A percentile compares a stretch with the other conserved stretches of the same genome.
Evolutionary conservation across 2,888 invertebrate species (phyloP).

Genomic region (Scaptomyza polygonia): DNA sequence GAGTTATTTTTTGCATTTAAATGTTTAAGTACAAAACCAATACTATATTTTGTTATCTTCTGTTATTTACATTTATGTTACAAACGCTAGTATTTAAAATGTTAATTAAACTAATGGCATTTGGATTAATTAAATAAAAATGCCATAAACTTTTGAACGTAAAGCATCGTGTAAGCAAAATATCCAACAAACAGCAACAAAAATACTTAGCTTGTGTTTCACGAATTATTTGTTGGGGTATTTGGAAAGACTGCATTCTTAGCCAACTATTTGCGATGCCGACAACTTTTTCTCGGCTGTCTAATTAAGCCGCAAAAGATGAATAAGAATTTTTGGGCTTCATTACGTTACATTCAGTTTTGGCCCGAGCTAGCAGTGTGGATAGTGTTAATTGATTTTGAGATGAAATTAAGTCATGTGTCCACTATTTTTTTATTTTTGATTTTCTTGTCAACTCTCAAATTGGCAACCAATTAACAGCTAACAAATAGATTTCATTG

Average conservation of each 20-base stretch:
- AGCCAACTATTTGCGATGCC: constrained; percentile 32
- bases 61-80: constrained; percentile 15
- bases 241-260: constrained; percentile 68
- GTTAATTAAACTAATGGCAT: constrained; percentile 69
- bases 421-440: constrained; percentile 31
- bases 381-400: constrained; percentile 56
- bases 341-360: constrained; percentile 49
- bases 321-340: constrained; percentile 61
- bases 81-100: constrained; percentile 45
- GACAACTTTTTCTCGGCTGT: constrained; percentile 48
- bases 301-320: constrained; percentile 71
- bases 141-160: constrained; percentile 42
- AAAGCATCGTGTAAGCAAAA: constrained; percentile 50
- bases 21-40: too few relatives aligned
- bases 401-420: constrained; percentile 71
- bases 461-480: constrained; percentile 74
- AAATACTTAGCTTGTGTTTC: constrained; percentile 30
- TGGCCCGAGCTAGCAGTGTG: constrained; percentile 25
- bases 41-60: neutral
- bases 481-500: constrained; percentile 71
- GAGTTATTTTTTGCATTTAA: too few relatives aligned
- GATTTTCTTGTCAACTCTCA: constrained; percentile 10
- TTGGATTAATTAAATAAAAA: constrained; percentile 66
- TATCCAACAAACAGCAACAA: constrained; percentile 17
- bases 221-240: constrained; percentile 19